These are phyloP conservation scores for Drosophila ambigua DNA, from an alignment of 1,140 invertebrate genomes.

Conservation along the genomic window DNA sequence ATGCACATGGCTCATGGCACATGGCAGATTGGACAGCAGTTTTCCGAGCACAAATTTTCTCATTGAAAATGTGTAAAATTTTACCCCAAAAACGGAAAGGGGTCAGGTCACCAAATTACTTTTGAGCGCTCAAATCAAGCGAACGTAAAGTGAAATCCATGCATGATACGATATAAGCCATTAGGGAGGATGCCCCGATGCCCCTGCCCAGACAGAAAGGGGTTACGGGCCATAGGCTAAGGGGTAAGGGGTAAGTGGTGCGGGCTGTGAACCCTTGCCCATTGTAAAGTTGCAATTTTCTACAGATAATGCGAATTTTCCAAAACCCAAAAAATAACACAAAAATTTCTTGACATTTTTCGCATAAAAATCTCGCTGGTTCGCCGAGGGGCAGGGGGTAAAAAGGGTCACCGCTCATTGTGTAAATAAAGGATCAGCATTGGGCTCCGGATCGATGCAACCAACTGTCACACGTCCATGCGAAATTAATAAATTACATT, in stretches of 20 bases:
- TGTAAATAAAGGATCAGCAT: conserved; percentile 80
- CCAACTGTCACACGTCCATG: conserved; percentile 74
- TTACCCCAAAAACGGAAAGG: conserved; percentile 54
- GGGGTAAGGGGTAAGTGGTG: conserved; percentile 43
- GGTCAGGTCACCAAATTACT: conserved; percentile 69
- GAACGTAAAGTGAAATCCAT: conserved; percentile 22
- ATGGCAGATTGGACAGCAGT: conserved; percentile 57
- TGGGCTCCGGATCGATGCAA: conserved; percentile 19
- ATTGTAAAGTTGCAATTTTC: conserved; percentile 70
- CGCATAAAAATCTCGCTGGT: conserved; percentile 54
- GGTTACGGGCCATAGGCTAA: conserved; percentile 45
- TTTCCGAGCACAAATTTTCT: conserved; percentile 41
- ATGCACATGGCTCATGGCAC: conserved; percentile 47
- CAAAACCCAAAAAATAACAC: conserved; percentile 30
- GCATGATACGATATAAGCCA: conserved; percentile 13
- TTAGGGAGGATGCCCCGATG: neutral
- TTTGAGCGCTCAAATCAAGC: conserved; percentile 56
- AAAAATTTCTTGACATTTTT: conserved; percentile 66
- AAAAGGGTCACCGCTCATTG: conserved; percentile 77
- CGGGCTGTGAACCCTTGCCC: conserved; percentile 58
- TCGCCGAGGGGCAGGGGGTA: conserved; percentile 28
- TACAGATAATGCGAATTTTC: conserved; percentile 77
- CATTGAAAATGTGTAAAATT: conserved; percentile 71
- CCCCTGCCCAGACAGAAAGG: conserved; percentile 1
- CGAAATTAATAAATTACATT: conserved; percentile 82